Percentiles rank a stretch among this genome's conserved stretches.
These are phyloP conservation scores for Argentina silus DNA, from an alignment of 2,797 vertebrate genomes.

Conservation along the genomic window DNA sequence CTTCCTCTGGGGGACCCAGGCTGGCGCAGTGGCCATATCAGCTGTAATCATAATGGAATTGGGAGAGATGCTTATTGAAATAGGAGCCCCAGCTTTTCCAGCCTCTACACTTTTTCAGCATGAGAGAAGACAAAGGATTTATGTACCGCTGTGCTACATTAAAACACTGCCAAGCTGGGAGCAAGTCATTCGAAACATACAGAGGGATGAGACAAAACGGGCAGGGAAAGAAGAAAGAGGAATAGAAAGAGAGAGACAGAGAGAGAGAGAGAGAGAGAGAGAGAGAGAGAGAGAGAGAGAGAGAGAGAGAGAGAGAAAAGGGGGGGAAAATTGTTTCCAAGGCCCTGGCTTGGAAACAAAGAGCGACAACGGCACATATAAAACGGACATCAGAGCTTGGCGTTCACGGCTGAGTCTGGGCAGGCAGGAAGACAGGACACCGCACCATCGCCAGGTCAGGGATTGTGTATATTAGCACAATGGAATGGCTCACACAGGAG, in stretches of 20 bases:
- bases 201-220: neutral
- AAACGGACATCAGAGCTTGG: conserved; percentile 40
- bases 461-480: conserved; percentile 58
- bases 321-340: conserved; percentile 45
- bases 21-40: conserved; percentile 60
- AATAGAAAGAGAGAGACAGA: conserved; percentile 22
- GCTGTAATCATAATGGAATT: conserved; percentile 75
- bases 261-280: conserved; percentile 11
- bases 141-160: conserved; percentile 64
- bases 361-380: conserved; percentile 41
- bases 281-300: conserved; percentile 27
- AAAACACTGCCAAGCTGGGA: conserved; percentile 69
- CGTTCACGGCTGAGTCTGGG: conserved; percentile 11
- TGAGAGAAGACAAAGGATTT: conserved; percentile 73
- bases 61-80: conserved; percentile 60
- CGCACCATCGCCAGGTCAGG: conserved; percentile 41
- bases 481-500: conserved; percentile 50
- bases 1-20: conserved; percentile 28
- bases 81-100: conserved; percentile 55
- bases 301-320: conserved; percentile 12
- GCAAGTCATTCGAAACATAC: conserved; percentile 65
- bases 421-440: conserved; percentile 29
- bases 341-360: conserved; percentile 59
- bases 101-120: conserved; percentile 58
- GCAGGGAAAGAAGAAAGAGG: conserved; percentile 18